These are phyloP conservation scores for Xylocampa areola DNA, from an alignment of 2,888 invertebrate genomes.

Conservation along the genomic window DNA sequence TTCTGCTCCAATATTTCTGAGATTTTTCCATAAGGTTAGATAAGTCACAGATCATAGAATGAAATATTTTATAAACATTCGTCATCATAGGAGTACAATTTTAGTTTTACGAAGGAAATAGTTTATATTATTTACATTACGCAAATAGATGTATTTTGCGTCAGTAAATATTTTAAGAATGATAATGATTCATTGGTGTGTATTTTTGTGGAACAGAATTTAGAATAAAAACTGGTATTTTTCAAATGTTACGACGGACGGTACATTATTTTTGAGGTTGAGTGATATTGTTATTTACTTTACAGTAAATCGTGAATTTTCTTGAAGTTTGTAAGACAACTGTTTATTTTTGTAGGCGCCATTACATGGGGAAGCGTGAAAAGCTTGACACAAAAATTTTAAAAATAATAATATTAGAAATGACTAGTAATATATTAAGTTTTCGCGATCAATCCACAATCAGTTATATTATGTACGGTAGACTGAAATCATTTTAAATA, in stretches of 20 bases:
- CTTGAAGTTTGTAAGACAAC: constrained; percentile 18
- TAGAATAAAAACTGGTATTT: constrained; percentile 25
- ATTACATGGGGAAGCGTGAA: constrained; percentile 17
- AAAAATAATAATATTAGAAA: neutral
- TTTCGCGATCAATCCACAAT: no score
- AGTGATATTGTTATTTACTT: constrained; percentile 49
- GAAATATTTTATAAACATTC: constrained; percentile 6
- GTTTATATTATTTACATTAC: constrained; percentile 34
- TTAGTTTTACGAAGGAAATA: constrained; percentile 25
- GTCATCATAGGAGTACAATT: constrained; percentile 30
- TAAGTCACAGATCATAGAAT: neutral
- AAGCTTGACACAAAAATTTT: neutral
- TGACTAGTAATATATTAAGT: no score
- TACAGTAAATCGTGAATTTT: constrained; percentile 43
- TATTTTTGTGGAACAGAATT: constrained; percentile 20
- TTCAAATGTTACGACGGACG: constrained; percentile 14
- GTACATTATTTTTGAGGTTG: constrained; percentile 20
- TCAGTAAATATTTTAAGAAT: constrained; percentile 49
- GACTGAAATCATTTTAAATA: no score
- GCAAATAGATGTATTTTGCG: constrained; percentile 36
- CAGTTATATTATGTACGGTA: no score
- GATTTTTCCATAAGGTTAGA: neutral
- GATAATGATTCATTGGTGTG: constrained; percentile 34
- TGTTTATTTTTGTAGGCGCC: constrained; percentile 37
- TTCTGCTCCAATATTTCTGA: constrained; percentile 9